Conservation (phyloP, 2,888 invertebrate species). For the Cyaniris semiargus region DNA sequence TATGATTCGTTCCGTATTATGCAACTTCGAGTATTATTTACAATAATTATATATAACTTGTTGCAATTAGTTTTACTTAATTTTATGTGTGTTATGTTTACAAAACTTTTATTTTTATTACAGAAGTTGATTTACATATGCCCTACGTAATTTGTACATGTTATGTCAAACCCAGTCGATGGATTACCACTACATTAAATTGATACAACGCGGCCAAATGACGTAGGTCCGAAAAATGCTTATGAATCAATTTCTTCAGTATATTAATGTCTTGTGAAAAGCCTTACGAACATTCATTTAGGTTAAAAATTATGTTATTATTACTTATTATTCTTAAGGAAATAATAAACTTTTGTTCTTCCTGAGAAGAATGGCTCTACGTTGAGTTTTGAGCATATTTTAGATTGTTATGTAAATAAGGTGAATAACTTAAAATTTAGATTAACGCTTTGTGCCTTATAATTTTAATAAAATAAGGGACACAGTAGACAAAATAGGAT, state of each 20-base stretch:
- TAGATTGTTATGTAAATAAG: constrained; percentile 29
- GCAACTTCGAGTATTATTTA: constrained; percentile 3
- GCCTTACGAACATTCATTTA: no score
- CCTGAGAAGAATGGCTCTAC: not conserved
- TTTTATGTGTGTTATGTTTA: not conserved
- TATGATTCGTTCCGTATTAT: constrained; percentile 23
- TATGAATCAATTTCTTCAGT: no score
- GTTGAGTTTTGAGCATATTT: constrained; percentile 8
- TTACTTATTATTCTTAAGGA: constrained; percentile 13
- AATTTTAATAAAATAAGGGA: not conserved
- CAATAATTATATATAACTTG: constrained; percentile 8
- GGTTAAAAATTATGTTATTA: not conserved
- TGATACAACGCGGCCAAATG: no score
- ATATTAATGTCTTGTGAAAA: no score
- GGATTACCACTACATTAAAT: no score
- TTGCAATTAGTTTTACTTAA: not conserved
- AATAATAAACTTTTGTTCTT: not conserved
- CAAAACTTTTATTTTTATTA: not conserved
- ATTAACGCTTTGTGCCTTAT: constrained; percentile 14
- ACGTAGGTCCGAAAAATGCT: no score
- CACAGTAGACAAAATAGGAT: not conserved
- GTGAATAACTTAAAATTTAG: not conserved
- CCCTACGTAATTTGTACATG: not conserved
- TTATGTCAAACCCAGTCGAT: no score
- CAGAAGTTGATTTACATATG: not conserved